Evolutionary conservation across 2,797 vertebrate species (phyloP), one percentile per base, ranked within the genome.

Genomic region (Chiloscyllium punctatum): DNA sequence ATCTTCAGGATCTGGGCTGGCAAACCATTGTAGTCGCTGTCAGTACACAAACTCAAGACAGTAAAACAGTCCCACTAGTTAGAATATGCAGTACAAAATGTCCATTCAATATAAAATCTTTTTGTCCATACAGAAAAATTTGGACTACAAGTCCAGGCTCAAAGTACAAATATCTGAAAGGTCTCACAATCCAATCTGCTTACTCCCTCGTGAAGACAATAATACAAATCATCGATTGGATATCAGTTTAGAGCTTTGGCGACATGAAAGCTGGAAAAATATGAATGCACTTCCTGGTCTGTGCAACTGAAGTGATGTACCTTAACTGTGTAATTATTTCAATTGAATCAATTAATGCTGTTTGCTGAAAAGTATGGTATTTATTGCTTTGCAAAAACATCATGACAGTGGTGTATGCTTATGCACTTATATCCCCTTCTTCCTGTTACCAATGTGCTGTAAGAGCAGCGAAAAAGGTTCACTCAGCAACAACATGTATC

Each of bases 71-170:
- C 15, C 57, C 57, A 42, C 33, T 37, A 18, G n/a, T 62, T 68
- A 62, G 62, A 69, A 23, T 68, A 21, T 68, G 66, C 90, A 68
- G 3, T 68, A 92, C n/a, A 92, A 18, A 92, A 66, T 90, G 62
- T 66, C 53, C 57, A 33, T 92, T 90, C 90, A 92, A 68, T 1
- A 13, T 69, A 92, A 42, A 37, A 68, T 57, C 11, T 88, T 16
- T 88, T 57, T 88, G 27, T 88, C 30, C 86, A 88, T 88, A 57
- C 23, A 68, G 90, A 68, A 92, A 92, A 92, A 37, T 62, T 48
- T 53, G n/a, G 27, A 4, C 4, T 33, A 66, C 30, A 62, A n/a
- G 30, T 90, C 16, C n/a, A 66, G 51, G 53, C 27, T n/a, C 90
- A 37, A 62, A 68, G 90, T 68, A 8, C 90, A 66, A 15, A 48